A percentile compares a stretch with the other conserved stretches of the same genome.
phyloP scores from a whole-genome alignment of 2,888 invertebrate species.

The Mactromeris polynyma region DNA sequence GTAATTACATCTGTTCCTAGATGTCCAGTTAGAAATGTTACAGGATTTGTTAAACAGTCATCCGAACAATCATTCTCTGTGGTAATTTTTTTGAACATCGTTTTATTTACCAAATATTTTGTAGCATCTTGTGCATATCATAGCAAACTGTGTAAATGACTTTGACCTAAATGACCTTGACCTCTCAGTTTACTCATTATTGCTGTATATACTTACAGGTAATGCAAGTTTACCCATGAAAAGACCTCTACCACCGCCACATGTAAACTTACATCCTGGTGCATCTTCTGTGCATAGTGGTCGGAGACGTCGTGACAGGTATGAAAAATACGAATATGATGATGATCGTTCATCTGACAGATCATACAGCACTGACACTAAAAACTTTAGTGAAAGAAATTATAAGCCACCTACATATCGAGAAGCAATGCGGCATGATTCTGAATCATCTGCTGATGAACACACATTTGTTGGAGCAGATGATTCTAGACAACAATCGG shows the following conservation, averaged over 20 bases:
- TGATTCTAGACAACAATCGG: conserved; percentile 76
- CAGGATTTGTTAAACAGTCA: too few relatives aligned
- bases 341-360: conserved; percentile 58
- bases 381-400: conserved; percentile 49
- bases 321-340: conserved; percentile 40
- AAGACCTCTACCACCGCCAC: conserved; percentile 55
- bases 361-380: conserved; percentile 51
- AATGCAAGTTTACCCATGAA: conserved; percentile 60
- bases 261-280: conserved; percentile 30
- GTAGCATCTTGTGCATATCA: too few relatives aligned
- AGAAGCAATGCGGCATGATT: conserved; percentile 59
- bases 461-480: conserved; percentile 75
- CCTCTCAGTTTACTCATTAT: too few relatives aligned
- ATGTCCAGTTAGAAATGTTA: too few relatives aligned
- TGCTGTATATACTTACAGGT: conserved; percentile 47
- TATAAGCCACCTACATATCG: conserved; percentile 67
- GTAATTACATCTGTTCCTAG: too few relatives aligned
- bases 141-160: too few relatives aligned
- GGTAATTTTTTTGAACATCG: too few relatives aligned
- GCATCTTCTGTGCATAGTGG: conserved; percentile 44
- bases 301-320: conserved; percentile 41
- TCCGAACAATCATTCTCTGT: too few relatives aligned
- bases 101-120: too few relatives aligned
- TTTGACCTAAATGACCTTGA: too few relatives aligned
- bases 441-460: conserved; percentile 64